These are phyloP conservation scores for Patiria miniata DNA, from an alignment of 35 echinoderm and acorn worm species.

Conservation along the genomic window DNA sequence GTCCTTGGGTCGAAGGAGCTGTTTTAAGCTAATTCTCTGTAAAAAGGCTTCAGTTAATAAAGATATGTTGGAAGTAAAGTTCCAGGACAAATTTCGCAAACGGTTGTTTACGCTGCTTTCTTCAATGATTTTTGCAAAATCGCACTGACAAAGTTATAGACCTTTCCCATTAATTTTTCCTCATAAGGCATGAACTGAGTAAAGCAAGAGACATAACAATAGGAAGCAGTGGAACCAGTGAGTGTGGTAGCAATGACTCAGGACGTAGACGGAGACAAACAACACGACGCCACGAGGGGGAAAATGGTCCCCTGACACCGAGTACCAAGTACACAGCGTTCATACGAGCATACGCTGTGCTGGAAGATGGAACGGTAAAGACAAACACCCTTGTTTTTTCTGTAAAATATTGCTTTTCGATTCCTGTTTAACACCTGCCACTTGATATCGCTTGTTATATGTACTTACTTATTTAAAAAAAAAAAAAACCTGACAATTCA, in stretches of 20 bases:
- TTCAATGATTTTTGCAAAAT: no score
- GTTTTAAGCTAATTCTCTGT: no score
- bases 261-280: background rate
- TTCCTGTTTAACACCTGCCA: background rate
- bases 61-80: no score
- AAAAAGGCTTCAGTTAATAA: no score
- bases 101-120: no score
- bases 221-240: background rate
- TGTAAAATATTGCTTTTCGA: background rate
- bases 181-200: background rate
- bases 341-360: background rate
- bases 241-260: background rate
- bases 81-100: no score
- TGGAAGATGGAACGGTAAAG: background rate
- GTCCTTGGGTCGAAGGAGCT: no score
- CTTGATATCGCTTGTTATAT: background rate
- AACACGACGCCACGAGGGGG: background rate
- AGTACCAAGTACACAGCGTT: slow-evolving; percentile 14
- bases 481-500: background rate
- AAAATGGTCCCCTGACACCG: background rate
- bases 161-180: no score
- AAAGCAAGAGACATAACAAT: background rate
- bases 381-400: background rate
- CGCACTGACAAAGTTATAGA: no score
- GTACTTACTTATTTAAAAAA: background rate